These are phyloP conservation scores for Frankliniella intonsa DNA, from an alignment of 2,888 invertebrate species.

Conservation along the genomic window DNA sequence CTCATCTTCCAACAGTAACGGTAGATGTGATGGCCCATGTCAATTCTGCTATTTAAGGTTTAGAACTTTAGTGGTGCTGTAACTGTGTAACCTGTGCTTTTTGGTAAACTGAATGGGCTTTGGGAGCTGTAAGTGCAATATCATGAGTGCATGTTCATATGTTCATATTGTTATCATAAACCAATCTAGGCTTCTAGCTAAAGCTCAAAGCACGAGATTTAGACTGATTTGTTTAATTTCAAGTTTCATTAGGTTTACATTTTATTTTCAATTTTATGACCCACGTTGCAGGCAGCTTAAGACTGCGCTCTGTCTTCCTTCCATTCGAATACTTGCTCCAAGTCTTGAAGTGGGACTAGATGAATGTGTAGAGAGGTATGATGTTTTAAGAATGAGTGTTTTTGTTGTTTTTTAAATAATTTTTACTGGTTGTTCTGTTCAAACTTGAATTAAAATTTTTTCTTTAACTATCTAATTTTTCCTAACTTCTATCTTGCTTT, in stretches of 20 bases:
- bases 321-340: slow-evolving; percentile 77
- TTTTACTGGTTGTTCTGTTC: slow-evolving; percentile 33
- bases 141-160: not conserved
- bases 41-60: not conserved
- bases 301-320: slow-evolving; percentile 51
- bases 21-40: not conserved
- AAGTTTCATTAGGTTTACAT: not conserved
- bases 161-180: not conserved
- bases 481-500: no score
- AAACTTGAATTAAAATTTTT: not conserved
- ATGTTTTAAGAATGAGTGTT: not conserved
- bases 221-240: not conserved
- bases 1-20: not conserved
- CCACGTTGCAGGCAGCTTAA: not conserved
- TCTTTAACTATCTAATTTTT: not conserved
- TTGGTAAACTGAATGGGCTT: not conserved
- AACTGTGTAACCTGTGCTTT: not conserved
- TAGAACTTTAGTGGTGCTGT: not conserved
- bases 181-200: not conserved
- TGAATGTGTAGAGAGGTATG: slow-evolving; percentile 36
- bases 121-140: not conserved
- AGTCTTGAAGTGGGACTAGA: slow-evolving; percentile 76
- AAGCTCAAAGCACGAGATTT: no score
- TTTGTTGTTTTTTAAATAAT: not conserved
- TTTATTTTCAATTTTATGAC: not conserved